phyloP scores from a whole-genome alignment of 2,888 invertebrate genomes.

The Julus scandinavius region DNA sequence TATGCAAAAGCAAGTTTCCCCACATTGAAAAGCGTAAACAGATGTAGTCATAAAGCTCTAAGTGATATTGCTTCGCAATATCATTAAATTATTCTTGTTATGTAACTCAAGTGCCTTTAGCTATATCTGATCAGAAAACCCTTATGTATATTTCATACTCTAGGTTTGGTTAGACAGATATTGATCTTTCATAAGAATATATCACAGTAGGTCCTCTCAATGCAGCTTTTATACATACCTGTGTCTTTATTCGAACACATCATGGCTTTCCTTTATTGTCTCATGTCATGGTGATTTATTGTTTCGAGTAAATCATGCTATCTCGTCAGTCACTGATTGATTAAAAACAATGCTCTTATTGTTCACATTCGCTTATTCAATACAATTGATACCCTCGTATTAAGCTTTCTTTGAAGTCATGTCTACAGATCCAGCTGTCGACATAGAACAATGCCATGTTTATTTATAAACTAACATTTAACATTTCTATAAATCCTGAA shows the following conservation, averaged over 20 bases:
- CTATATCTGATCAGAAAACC: too few species aligned
- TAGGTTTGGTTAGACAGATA: neutral
- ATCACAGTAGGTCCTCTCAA: neutral
- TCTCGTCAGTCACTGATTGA: neutral
- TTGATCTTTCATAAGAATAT: neutral
- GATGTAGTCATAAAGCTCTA: neutral
- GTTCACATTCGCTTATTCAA: neutral
- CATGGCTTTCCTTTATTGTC: neutral
- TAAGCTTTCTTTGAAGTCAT: too few species aligned
- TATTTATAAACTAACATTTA: too few species aligned
- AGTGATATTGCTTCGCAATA: neutral
- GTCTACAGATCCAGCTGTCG: too few species aligned
- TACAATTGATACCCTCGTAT: neutral
- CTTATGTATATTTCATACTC: too few species aligned
- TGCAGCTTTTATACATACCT: neutral
- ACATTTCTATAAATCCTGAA: too few species aligned
- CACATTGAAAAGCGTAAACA: neutral
- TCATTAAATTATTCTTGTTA: too few species aligned
- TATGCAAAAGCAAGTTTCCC: neutral
- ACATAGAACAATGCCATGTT: too few species aligned
- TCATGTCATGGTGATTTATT: neutral
- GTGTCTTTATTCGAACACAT: neutral
- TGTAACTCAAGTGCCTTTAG: too few species aligned
- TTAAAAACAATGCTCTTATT: neutral
- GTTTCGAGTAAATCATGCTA: neutral